Evolutionary conservation across 2,888 invertebrate species (phyloP), one percentile per base, ranked within the genome.

Genomic region (Sabatieria punctata): DNA sequence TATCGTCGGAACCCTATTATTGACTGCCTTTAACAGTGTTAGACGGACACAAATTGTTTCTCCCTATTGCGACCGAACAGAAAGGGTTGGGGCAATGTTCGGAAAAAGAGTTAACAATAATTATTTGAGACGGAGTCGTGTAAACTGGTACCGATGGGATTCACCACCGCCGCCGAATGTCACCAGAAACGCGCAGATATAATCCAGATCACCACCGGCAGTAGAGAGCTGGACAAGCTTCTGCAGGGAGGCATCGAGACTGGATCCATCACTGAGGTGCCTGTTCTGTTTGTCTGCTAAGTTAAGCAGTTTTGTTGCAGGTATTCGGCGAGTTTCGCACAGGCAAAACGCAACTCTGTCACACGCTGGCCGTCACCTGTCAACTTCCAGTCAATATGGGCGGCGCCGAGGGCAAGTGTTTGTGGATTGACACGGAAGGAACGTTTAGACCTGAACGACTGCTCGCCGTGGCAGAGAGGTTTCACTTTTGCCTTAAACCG

Each of bases 371-470:
- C 45, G 95, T 97, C 0, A 91, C 93, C 45, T 95, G 95, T 65
- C 95, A 95, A 75, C 69, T 99, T 46, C 95, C 97, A 0, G 82
- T 95, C 50, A 91, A 93, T 57, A 82, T 82, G 71, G 85, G 84
- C n/a, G 97, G 97, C 0, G 97, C 91, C 0, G 97, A 99, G 73
- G 97, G 97, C 2, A 97, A 93, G 67, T 93, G 93, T 62, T 72
- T 99, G 61, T 99, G 93, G 68, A 83, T 99, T 52, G 97, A 99
- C 65, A 93, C 97, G 0, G 97, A 99, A 65, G 89, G 89, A 22
- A 93, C 91, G 0, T 97, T 97, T 65, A 74, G 97, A 4, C 95
- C 97, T 0, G 95, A 97, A 72, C 73, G 97, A 40, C 67, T 97
- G 46, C 71, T 93, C 22, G 85, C 91, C 0, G 81, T 85, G 2